These are phyloP conservation scores for Buceros bicornis DNA, from an alignment of 2,797 vertebrate genomes.

Conservation along the genomic window DNA sequence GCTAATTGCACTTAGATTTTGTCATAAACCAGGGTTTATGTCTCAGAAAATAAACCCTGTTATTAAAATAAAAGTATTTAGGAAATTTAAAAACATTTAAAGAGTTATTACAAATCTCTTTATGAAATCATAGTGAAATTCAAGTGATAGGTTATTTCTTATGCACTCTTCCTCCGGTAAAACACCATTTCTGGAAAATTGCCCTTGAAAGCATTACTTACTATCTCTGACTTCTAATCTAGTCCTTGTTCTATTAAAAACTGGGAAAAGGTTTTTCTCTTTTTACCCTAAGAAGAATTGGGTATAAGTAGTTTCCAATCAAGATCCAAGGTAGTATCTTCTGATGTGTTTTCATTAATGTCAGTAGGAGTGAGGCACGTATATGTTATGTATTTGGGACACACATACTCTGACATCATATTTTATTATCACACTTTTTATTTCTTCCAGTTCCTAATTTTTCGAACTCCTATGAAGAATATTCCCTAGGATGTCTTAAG, in stretches of 20 bases:
- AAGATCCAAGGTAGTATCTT: background rate
- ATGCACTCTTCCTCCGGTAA: background rate
- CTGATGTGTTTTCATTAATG: background rate
- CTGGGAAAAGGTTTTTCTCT: background rate
- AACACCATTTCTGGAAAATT: conserved; percentile 47
- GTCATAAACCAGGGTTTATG: background rate
- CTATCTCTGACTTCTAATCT: conserved; percentile 40
- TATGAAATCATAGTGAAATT: conserved; percentile 16
- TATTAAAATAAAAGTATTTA: background rate
- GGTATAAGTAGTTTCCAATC: background rate
- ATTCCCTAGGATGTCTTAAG: background rate
- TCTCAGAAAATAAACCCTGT: background rate
- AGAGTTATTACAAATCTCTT: background rate
- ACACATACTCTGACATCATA: background rate
- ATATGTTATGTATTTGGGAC: background rate
- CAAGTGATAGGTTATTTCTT: conserved; percentile 50
- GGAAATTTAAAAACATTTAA: background rate
- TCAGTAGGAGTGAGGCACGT: background rate
- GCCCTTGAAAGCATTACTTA: conserved; percentile 38
- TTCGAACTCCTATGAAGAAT: conserved; percentile 32
- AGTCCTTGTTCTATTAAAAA: conserved; percentile 43
- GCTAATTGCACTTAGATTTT: background rate
- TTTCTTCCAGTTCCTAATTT: background rate
- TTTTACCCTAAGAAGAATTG: background rate
- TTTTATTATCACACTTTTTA: background rate